Base-by-base conservation (phyloP, 2,797 vertebrate species). In the Phrynocephalus vlangalii region DNA sequence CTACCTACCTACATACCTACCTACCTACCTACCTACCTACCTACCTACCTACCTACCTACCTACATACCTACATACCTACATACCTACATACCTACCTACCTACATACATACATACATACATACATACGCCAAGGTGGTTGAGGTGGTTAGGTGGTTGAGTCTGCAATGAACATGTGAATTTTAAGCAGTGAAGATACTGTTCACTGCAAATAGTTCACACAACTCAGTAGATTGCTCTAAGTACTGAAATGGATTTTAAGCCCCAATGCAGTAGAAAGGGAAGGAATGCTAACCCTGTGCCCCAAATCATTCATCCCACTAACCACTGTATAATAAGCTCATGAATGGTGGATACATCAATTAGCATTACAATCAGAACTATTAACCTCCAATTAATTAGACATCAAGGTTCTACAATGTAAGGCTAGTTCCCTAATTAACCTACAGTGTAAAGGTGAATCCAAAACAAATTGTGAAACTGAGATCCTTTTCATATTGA, bases 361-460 rank as follows among this genome's bases (percentile, higher is more conserved):
- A 85, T 84, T 87, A 87, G 77, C 71, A 91, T 92, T 1, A 4
- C 89, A 92, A 93, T 94, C 91, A 88, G 84, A 92, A 91, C 91
- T 93, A 91, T 95, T 95, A 95, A 94, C 92, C 93, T 94, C 90
- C 93, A 87, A 89, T 91, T 92, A 82, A 91, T 16, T 89, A 90
- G 94, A 90, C 88, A 87, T 93, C 91, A 90, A 87, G 90, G 93
- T 87, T 75, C 79, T 83, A 82, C 33, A 91, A 86, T 93, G 92
- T 90, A 92, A 90, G 79, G 76, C 75, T 78, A 78, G 78, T 92
- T 94, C 93, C 6, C 8, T 93, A 94, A 94, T 94, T 95, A 94
- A 94, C 90, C 86, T 93, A 85, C 89, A 83, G 89, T 86, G 87
- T 63, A 92, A 81, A 68, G 87, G 89, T 91, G 72, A 92, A 88